These are phyloP conservation scores for Tachycineta bicolor DNA, from an alignment of 2,113 vertebrate species.

Conservation along the genomic window DNA sequence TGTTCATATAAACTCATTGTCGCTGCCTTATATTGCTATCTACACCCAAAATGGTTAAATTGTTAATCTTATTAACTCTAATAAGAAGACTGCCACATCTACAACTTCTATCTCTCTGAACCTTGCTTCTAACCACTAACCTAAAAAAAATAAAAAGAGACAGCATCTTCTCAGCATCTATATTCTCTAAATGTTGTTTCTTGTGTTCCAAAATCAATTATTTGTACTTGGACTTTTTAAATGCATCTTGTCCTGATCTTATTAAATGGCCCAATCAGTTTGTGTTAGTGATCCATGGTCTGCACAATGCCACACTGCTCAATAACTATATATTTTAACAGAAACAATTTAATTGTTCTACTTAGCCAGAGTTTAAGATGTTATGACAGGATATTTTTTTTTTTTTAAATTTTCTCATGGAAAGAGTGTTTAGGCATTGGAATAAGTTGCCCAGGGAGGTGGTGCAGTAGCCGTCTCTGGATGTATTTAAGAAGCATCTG, in stretches of 20 bases:
- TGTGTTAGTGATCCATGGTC: not conserved
- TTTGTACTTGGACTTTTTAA: not conserved
- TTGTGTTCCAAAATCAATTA: not conserved
- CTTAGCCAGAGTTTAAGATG: not conserved
- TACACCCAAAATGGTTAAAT: not conserved
- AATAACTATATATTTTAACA: not conserved
- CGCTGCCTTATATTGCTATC: not conserved
- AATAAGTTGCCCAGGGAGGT: not conserved
- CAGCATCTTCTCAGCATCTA: not conserved
- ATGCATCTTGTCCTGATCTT: not conserved
- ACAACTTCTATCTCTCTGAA: not conserved
- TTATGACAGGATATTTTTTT: not conserved
- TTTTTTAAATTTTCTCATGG: not conserved
- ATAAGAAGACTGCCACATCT: not conserved
- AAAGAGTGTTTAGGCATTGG: not conserved
- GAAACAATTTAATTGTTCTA: not conserved
- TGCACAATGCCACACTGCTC: not conserved
- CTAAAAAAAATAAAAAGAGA: not conserved
- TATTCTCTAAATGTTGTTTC: not conserved
- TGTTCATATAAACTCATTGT: not conserved
- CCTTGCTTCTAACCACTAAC: not conserved
- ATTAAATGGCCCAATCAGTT: not conserved
- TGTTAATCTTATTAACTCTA: not conserved
- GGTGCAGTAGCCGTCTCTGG: accelerated
- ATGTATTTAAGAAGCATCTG: not conserved